Evolutionary conservation across 1,140 invertebrate species (phyloP).

Genomic region (Tetraneura akinire): DNA sequence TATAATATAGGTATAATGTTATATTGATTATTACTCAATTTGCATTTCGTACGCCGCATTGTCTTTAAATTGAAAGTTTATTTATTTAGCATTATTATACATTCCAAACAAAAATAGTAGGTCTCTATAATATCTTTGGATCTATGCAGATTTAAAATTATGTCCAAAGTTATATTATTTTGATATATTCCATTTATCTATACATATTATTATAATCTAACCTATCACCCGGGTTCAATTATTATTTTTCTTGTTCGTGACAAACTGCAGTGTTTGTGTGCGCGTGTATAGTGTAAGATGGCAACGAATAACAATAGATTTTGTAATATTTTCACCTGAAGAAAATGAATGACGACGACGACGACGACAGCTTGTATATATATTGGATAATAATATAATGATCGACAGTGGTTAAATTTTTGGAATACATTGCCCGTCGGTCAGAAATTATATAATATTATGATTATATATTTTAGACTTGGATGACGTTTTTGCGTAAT

Average conservation of each 20-base stretch:
- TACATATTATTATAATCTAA: too few species aligned
- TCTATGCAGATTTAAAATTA: too few species aligned
- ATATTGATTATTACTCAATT: constrained; percentile 19
- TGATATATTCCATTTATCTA: too few species aligned
- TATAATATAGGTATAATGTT: too few species aligned
- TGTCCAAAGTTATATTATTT: too few species aligned
- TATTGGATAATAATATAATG: too few species aligned
- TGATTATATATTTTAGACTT: background rate
- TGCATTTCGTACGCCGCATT: background rate
- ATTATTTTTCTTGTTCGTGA: background rate
- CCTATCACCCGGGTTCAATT: background rate
- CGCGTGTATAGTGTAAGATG: too few species aligned
- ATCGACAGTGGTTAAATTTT: background rate
- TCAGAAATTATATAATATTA: background rate
- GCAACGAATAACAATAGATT: constrained; percentile 29
- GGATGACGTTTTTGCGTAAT: background rate
- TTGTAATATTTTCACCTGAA: constrained; percentile 28
- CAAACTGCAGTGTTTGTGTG: background rate
- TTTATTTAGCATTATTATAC: too few species aligned
- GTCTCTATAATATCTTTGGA: too few species aligned
- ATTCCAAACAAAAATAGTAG: too few species aligned
- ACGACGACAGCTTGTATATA: too few species aligned
- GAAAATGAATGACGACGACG: background rate
- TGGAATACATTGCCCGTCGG: background rate
- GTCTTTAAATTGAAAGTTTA: background rate